These are phyloP conservation scores for Aquatica leii DNA, from an alignment of 2,888 invertebrate species.

Conservation along the genomic window DNA sequence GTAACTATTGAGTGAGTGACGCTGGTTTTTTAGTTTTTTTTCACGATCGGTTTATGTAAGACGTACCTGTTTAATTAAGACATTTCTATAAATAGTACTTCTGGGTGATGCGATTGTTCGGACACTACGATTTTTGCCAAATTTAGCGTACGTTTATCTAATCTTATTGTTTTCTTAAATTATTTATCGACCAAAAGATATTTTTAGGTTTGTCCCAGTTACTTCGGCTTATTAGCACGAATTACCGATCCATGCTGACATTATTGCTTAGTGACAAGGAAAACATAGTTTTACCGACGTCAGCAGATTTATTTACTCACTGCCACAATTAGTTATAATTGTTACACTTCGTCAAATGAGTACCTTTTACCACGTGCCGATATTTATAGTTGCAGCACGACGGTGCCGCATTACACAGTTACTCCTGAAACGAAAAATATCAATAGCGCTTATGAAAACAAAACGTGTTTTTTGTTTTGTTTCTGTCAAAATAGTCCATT, in stretches of 20 bases:
- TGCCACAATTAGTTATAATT: too few species aligned
- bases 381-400: too few species aligned
- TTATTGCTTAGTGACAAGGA: slow-evolving; percentile 3
- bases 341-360: too few species aligned
- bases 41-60: slow-evolving; percentile 11
- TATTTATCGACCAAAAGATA: slow-evolving; percentile 25
- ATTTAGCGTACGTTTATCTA: not conserved
- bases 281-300: not conserved
- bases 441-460: too few species aligned
- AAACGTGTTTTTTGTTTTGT: too few species aligned
- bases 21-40: not conserved
- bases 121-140: too few species aligned
- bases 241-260: slow-evolving; percentile 20
- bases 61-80: slow-evolving; percentile 19
- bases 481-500: too few species aligned
- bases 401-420: too few species aligned
- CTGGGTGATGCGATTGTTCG: not conserved
- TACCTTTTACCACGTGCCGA: too few species aligned
- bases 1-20: not conserved
- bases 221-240: slow-evolving; percentile 15
- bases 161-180: slow-evolving; percentile 10
- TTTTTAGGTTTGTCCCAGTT: slow-evolving; percentile 31
- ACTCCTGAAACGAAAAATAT: too few species aligned
- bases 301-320: too few species aligned
- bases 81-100: slow-evolving; percentile 15